Percentiles rank a stretch among this genome's conserved stretches.
Conservation (phyloP, 2,888 invertebrate genomes). For the Cyclophora albipunctata region DNA sequence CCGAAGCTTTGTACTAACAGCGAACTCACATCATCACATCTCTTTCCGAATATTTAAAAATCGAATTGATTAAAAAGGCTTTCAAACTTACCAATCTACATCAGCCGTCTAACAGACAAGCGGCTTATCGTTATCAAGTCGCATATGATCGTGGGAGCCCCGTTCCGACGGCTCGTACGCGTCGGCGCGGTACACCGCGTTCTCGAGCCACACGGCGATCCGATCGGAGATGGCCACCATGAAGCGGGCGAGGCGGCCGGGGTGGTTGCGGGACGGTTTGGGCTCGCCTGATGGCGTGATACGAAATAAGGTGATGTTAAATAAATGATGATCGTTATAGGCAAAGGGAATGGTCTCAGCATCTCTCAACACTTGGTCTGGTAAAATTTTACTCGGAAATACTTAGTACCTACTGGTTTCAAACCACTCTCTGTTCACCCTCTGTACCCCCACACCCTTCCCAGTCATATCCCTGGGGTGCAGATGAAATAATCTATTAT, state of each 20-base stretch:
- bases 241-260: slow-evolving; percentile 62
- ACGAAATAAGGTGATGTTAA: neutral
- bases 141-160: slow-evolving; percentile 45
- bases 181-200: slow-evolving; percentile 63
- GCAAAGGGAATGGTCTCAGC: too few species aligned
- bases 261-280: slow-evolving; percentile 60
- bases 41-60: too few species aligned
- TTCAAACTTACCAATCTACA: too few species aligned
- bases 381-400: neutral
- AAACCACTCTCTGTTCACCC: too few species aligned
- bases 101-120: slow-evolving; percentile 20
- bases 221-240: slow-evolving; percentile 72
- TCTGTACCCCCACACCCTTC: too few species aligned
- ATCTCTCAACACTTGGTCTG: too few species aligned
- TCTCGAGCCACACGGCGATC: slow-evolving; percentile 70
- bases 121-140: slow-evolving; percentile 52
- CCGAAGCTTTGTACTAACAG: too few species aligned
- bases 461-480: too few species aligned
- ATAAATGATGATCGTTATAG: too few species aligned
- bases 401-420: neutral
- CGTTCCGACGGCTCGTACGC: slow-evolving; percentile 43
- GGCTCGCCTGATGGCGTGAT: slow-evolving; percentile 43
- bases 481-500: too few species aligned
- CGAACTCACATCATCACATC: too few species aligned
- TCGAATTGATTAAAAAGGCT: too few species aligned